Evolutionary conservation across 2,888 invertebrate species (phyloP), one percentile per base, ranked within the genome.

Genomic region (Acronicta leporina): DNA sequence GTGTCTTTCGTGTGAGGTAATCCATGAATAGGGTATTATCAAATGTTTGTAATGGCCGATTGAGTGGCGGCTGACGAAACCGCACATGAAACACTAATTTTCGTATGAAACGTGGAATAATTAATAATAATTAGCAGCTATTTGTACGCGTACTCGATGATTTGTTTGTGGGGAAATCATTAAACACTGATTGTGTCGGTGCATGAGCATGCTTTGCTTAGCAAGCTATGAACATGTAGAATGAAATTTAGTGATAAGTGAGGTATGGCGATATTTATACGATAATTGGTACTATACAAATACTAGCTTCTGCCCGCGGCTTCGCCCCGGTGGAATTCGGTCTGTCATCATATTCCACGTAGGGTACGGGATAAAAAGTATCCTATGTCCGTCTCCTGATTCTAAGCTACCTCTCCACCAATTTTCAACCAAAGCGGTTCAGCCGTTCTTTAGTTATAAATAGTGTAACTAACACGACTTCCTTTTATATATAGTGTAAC

Each of bases 1-100:
- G 77, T 75, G 67, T 68, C 66, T 77, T 80, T 46, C 20, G 67
- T 69, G 70, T 86, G 83, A 86, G 78, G 86, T 89, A 89, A 90
- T 77, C 68, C 73, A 85, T 84, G 89, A 90, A 90, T 90, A 75
- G 88, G 76, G 86, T 87, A 89, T 90, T 90, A 90, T 89, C 84
- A 88, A 90, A 90, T 81, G 85, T 84, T 81, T 79, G 85, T 87
- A 89, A 88, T 78, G 73, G 74, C 30, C 75, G 76, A 85, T 82
- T 78, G 81, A 79, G 57, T 35, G 53, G 15, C 27, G 47, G 14
- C 72, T 80, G 78, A 77, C 59, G 80, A 75, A 80, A 80, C 50
- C 11, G 13, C 33, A 20, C 58, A 42, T 49, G 56, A 63, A 69
- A 70, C 48, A 41, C 35, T 61, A 61, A 68, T 69, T 79, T 66